A percentile compares a stretch with the other conserved stretches of the same genome.
Conservation (phyloP, 2,113 vertebrate genomes). For the Lepisosteus osseus region DNA sequence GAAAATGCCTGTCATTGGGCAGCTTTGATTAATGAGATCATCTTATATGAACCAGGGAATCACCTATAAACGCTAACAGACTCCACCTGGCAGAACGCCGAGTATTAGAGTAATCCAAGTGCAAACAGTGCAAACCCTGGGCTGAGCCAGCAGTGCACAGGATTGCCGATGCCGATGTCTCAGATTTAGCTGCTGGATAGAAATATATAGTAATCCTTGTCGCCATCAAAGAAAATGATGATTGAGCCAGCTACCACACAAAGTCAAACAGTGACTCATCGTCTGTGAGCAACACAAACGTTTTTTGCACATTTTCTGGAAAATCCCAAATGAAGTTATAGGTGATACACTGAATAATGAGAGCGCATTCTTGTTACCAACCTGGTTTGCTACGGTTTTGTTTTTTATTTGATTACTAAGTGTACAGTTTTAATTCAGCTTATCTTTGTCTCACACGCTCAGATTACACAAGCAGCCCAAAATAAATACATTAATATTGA, state of each 20-base stretch:
- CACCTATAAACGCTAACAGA: constrained; percentile 6
- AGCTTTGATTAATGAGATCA: constrained; percentile 7
- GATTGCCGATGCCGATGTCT: not conserved
- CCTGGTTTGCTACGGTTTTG: no score
- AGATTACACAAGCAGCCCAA: no score
- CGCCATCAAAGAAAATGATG: not conserved
- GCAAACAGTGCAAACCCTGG: not conserved
- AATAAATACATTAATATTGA: no score
- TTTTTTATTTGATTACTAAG: no score
- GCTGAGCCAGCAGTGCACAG: not conserved
- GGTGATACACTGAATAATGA: no score
- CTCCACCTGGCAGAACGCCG: not conserved
- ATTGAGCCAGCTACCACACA: not conserved
- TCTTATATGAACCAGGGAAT: not conserved
- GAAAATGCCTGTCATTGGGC: not conserved
- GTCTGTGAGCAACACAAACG: no score
- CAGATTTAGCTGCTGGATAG: not conserved
- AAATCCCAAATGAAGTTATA: no score
- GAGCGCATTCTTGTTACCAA: no score
- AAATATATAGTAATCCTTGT: not conserved
- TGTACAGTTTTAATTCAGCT: no score
- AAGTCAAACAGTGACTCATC: no score
- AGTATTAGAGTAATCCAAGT: constrained; percentile 10
- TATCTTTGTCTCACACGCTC: no score
- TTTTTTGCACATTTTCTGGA: no score